phyloP scores from a whole-genome alignment of 2,797 vertebrate genomes.

The Pipistrellus pygmaeus region DNA sequence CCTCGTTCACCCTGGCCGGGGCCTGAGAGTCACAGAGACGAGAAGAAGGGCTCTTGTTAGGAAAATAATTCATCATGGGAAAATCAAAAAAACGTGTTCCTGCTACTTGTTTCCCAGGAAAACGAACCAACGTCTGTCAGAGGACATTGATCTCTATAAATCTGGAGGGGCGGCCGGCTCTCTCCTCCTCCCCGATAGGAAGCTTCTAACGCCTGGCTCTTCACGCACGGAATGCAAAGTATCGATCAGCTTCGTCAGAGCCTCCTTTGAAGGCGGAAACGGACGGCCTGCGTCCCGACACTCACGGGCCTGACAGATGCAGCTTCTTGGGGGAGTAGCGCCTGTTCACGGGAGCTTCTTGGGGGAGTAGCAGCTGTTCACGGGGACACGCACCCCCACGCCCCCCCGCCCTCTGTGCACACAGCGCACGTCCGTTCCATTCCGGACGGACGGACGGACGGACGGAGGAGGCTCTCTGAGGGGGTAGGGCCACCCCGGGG shows the following conservation, averaged over 20 bases:
- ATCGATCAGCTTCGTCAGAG: conserved; percentile 95
- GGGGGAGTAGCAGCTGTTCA: conserved; percentile 80
- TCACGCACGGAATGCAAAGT: conserved; percentile 98
- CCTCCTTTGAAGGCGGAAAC: conserved; percentile 88
- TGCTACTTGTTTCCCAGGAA: conserved; percentile 83
- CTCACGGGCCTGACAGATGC: conserved; percentile 84
- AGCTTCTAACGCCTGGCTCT: conserved; percentile 98
- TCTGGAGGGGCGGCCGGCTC: conserved; percentile 89
- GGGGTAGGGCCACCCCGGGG: background rate
- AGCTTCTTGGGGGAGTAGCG: conserved; percentile 77
- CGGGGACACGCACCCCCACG: rapidly evolving
- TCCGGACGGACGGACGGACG: background rate
- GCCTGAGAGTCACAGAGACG: conserved; percentile 78
- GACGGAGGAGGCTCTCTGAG: rapidly evolving
- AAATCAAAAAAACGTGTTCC: conserved; percentile 83
- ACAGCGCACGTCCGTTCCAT: rapidly evolving
- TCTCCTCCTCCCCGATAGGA: conserved; percentile 88
- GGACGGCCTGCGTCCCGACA: conserved; percentile 89
- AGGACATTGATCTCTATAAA: conserved; percentile 94
- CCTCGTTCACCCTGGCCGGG: conserved; percentile 67
- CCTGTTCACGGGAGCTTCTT: conserved; percentile 60
- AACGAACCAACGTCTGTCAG: conserved; percentile 87
- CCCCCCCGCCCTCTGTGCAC: background rate
- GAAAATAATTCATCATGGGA: conserved; percentile 85
- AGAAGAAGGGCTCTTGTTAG: conserved; percentile 83